These are phyloP conservation scores for Pristionchus fissidentatus DNA, from an alignment of 2,888 invertebrate genomes.

Conservation along the genomic window DNA sequence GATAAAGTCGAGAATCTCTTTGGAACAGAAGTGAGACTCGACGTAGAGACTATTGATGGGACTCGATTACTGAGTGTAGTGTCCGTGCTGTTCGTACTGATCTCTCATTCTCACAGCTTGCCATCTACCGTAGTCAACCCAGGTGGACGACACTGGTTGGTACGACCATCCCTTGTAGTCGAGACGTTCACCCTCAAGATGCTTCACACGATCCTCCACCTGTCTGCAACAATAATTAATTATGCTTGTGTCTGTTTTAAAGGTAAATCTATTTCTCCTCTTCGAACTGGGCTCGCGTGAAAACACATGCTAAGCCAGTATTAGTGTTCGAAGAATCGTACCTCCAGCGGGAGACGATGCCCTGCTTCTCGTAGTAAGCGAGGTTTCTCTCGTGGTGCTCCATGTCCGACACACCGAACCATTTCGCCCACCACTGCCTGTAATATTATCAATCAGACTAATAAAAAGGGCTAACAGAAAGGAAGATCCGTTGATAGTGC, in stretches of 20 bases:
- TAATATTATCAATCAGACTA: neutral
- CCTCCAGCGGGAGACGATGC: conserved; percentile 71
- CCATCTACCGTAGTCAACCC: conserved; percentile 71
- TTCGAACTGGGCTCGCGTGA: no score
- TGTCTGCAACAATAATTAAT: conserved; percentile 58
- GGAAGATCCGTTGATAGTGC: no score
- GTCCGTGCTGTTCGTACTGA: conserved; percentile 70
- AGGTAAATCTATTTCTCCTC: neutral
- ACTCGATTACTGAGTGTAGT: conserved; percentile 65
- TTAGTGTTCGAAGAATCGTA: conserved; percentile 37
- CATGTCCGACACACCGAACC: conserved; percentile 64
- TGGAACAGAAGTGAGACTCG: neutral
- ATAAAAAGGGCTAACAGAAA: neutral
- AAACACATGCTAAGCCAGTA: neutral
- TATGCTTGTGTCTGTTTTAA: no score
- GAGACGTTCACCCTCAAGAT: conserved; percentile 72
- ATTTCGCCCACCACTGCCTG: conserved; percentile 62
- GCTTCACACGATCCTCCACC: conserved; percentile 71
- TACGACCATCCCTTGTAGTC: conserved; percentile 74
- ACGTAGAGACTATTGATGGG: neutral
- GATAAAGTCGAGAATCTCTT: neutral
- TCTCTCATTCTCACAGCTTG: conserved; percentile 65
- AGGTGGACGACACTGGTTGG: conserved; percentile 70
- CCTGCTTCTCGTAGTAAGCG: conserved; percentile 68
- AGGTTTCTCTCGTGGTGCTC: conserved; percentile 70